Conservation (phyloP, 1,140 invertebrate genomes). For the Spodoptera litura region DNA sequence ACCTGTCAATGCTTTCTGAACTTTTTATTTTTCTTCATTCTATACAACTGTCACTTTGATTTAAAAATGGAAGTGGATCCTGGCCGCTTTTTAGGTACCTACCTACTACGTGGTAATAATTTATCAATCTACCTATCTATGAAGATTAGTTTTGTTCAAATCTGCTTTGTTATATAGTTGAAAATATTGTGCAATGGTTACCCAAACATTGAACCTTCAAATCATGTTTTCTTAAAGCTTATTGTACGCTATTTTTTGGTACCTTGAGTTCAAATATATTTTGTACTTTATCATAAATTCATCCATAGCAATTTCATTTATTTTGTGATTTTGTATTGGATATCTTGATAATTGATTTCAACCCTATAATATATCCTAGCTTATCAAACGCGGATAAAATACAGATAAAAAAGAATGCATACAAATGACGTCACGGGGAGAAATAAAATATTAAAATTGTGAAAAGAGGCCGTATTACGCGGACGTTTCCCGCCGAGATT, state of each 20-base stretch:
- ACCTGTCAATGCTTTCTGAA: conserved; percentile 64
- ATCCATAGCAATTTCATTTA: no score
- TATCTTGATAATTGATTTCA: neutral
- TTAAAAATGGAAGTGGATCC: conserved; percentile 28
- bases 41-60: conserved; percentile 34
- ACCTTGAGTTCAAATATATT: no score
- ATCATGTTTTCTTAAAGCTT: no score
- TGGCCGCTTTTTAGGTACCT: conserved; percentile 7
- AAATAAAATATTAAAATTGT: conserved; percentile 46
- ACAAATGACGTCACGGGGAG: conserved; percentile 37
- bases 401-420: conserved; percentile 4
- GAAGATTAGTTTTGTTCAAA: neutral
- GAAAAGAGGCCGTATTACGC: conserved; percentile 43
- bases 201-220: no score
- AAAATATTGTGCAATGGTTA: no score
- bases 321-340: no score
- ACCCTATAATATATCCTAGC: neutral
- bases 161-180: no score
- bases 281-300: no score
- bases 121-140: conserved; percentile 7
- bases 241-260: no score
- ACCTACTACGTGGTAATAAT: no score
- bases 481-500: conserved; percentile 39
- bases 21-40: conserved; percentile 58
- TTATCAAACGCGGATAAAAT: neutral